Percentiles rank a stretch among this genome's conserved stretches.
Conservation (phyloP, 2,113 vertebrate genomes). For the Lathamus discolor region DNA sequence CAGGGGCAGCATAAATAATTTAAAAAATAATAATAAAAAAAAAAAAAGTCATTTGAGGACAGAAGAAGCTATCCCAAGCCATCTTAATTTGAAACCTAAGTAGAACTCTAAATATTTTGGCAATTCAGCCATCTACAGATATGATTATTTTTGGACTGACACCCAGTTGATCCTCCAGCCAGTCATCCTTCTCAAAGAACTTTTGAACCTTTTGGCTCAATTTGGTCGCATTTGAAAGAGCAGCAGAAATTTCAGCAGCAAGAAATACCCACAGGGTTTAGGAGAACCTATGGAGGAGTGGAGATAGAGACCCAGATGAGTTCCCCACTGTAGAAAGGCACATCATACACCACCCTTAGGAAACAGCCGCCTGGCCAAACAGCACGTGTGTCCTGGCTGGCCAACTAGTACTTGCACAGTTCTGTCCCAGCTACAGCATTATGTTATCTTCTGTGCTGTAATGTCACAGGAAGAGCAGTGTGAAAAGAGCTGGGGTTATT, state of each 20-base stretch:
- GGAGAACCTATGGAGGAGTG: not conserved
- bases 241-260: not conserved
- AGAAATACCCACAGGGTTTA: not conserved
- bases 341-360: rapidly evolving
- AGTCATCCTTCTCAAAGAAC: not conserved
- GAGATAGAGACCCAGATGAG: not conserved
- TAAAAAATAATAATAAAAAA: not conserved
- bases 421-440: not conserved
- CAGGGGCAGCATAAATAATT: not conserved
- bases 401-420: not conserved
- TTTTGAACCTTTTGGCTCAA: not conserved
- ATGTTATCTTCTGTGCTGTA: not conserved
- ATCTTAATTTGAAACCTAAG: not conserved
- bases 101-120: not conserved
- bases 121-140: not conserved
- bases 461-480: slow-evolving; percentile 47
- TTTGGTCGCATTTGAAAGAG: not conserved
- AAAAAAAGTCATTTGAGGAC: not conserved
- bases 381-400: not conserved
- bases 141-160: not conserved
- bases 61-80: not conserved
- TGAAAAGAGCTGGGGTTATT: slow-evolving; percentile 28
- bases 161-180: not conserved
- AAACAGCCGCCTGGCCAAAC: not conserved
- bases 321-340: not conserved